A percentile compares a stretch with the other conserved stretches of the same genome.
Evolutionary conservation across 2,113 vertebrate genomes (phyloP).

Genomic region (Salvelinus sp.): DNA sequence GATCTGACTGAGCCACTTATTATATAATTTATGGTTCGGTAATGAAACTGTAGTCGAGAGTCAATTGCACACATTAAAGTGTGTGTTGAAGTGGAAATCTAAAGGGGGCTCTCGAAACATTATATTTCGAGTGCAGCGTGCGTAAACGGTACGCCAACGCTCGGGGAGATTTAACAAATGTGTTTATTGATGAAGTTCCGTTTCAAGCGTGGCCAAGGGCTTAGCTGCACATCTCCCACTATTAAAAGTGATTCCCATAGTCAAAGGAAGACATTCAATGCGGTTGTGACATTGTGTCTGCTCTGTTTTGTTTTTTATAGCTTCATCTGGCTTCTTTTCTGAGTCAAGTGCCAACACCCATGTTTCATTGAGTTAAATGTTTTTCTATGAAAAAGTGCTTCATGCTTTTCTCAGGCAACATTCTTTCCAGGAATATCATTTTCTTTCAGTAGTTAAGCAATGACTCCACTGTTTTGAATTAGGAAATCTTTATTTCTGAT

Average conservation of each 20-base stretch:
- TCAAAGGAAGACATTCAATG: constrained; percentile 7
- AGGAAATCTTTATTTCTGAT: no score
- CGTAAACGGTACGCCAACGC: constrained; percentile 25
- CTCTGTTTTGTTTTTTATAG: background rate
- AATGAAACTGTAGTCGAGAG: constrained; percentile 41
- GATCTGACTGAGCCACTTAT: constrained; percentile 48
- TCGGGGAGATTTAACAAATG: constrained; percentile 1
- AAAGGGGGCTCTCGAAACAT: constrained; percentile 25
- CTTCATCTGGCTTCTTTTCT: constrained; percentile 20
- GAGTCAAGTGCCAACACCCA: constrained; percentile 1
- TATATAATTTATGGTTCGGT: constrained; percentile 39
- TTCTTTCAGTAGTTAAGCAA: background rate
- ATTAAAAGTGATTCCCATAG: background rate
- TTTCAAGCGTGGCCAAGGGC: constrained; percentile 10
- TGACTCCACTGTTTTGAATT: background rate
- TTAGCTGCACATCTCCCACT: background rate
- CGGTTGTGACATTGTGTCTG: constrained; percentile 18
- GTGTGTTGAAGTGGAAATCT: constrained; percentile 46
- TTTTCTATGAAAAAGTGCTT: background rate
- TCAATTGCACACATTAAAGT: constrained; percentile 48
- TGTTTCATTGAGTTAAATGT: constrained; percentile 12
- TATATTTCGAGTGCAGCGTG: constrained; percentile 30
- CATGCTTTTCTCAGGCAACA: no score
- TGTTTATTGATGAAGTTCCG: background rate
- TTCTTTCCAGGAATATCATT: background rate